Conservation (phyloP, 2,888 invertebrate species). For the Schizaphis graminum region DNA sequence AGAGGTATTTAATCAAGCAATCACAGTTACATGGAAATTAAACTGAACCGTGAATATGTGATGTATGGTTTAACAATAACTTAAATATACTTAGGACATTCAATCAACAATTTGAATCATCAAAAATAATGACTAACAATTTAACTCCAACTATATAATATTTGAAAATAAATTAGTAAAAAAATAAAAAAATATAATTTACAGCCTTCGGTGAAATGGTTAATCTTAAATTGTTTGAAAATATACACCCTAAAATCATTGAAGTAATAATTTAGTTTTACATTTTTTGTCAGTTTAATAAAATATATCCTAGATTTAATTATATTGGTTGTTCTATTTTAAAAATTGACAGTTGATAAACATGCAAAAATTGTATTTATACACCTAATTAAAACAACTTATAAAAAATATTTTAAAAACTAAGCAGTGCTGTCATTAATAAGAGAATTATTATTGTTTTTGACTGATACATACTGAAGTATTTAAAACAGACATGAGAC, state of each 20-base stretch:
- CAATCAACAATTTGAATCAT: not conserved
- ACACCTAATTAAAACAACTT: not conserved
- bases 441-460: conserved; percentile 1
- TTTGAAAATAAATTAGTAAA: not conserved
- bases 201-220: conserved; percentile 1
- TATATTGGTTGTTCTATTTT: not conserved
- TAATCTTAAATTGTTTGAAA: conserved; percentile 1
- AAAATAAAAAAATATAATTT: conserved; percentile 20
- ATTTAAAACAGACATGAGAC: not conserved
- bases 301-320: not conserved
- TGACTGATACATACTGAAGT: not conserved
- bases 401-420: not conserved
- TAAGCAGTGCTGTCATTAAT: not conserved
- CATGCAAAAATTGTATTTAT: not conserved
- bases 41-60: not conserved
- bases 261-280: not conserved
- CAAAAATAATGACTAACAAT: not conserved
- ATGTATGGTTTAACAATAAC: conserved; percentile 23
- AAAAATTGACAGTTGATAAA: not conserved
- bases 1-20: conserved; percentile 26
- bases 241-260: not conserved
- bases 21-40: not conserved
- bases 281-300: not conserved
- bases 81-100: not conserved
- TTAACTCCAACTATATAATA: not conserved